Base-by-base conservation (phyloP, 2,113 vertebrate species). In the Bos javanicus region DNA sequence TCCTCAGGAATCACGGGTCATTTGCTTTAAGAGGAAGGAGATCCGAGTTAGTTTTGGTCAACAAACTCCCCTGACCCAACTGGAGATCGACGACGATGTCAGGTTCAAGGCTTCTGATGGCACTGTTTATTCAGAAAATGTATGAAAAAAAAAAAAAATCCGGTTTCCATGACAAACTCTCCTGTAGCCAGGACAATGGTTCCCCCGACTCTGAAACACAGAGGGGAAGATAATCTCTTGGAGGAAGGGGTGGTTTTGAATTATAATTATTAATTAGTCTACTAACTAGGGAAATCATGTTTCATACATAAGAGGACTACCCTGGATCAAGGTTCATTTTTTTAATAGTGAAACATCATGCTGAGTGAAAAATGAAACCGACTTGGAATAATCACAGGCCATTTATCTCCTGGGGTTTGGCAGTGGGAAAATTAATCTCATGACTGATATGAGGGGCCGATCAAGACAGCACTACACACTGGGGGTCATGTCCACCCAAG, bases 201-300 rank as follows among this genome's bases (percentile, higher is more conserved):
- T 57, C 28, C 74, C 81, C 81, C 54, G 0, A 23, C 39, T 80
- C 62, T 90, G 97, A 97, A 87, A 56, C 30, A 8, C 28, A 43
- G 13, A 15, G 26, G 33, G 48, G 10, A 26, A 46, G 14, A 43
- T 91, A 87, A 96, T 36, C 78, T 52, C 84, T 87, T 48, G 11
- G 59, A 90, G 91, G 83, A 96, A 52, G 28, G n/a, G n/a, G 54
- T 90, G 86, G 71, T 85, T 96, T 92, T 95, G 96, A 98, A 98
- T 97, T 64, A 92, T 87, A 97, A 98, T 93, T 93, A 95, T 62
- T 89, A 96, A 97, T 97, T 95, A 97, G 94, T 46, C 91, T 92
- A 82, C 60, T 86, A 92, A 87, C 88, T 56, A 95, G 76, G 30
- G 57, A 97, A 94, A 90, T 95, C 92, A 95, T 97, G 91, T 87